Base-by-base conservation (phyloP, 2,888 invertebrate genomes). In the Chrysolina oricalcia region DNA sequence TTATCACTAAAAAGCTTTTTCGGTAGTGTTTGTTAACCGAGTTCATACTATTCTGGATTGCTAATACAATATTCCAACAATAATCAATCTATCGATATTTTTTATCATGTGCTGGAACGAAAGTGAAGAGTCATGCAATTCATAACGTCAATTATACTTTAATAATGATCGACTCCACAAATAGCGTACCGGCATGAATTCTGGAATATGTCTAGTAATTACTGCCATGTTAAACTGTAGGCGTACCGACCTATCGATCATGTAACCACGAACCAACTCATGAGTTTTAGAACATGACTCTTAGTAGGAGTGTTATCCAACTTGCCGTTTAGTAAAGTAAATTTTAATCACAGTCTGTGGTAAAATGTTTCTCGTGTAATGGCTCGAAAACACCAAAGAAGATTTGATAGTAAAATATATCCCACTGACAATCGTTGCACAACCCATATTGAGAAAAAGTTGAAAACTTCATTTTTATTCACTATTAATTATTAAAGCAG, bases 41-140 rank as follows among this genome's bases (percentile, higher is more conserved):
- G 35, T 8, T 35, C 35, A 35, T 35, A 35, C 35, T 35, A 35
- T 35, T 8, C 35, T 6, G 35, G 8, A 35, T 35, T 35, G 35
- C 35, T 35, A 8, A 35, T 35, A 35, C 4, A 35, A 35, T 35
- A 35, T 35, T 35, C 35, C 35, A 35, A 3, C 6, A 35, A 35
- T 35, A 35, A 35, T 35, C 35, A 35, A 35, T 53, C 21, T 53
- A 59, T 15, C 17, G n/a, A 59, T 59, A 6, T 11, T 17, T 27
- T 35, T 59, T 8, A 15, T 27, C 10, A 27, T 35, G 23, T 59
- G 0, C 17, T 21, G 21, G 21, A 53, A 53, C 53, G 11, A 59
- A 59, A 59, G 8, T 35, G 59, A 27, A 23, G 59, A 59, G 59
- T 59, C 35, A 59, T 27, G 59, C 59, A 59, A 59, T 59, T 35